A percentile compares a stretch with the other conserved stretches of the same genome.
phyloP scores from a whole-genome alignment of 2,113 vertebrate species.

The cat (Felis catus) region DNA sequence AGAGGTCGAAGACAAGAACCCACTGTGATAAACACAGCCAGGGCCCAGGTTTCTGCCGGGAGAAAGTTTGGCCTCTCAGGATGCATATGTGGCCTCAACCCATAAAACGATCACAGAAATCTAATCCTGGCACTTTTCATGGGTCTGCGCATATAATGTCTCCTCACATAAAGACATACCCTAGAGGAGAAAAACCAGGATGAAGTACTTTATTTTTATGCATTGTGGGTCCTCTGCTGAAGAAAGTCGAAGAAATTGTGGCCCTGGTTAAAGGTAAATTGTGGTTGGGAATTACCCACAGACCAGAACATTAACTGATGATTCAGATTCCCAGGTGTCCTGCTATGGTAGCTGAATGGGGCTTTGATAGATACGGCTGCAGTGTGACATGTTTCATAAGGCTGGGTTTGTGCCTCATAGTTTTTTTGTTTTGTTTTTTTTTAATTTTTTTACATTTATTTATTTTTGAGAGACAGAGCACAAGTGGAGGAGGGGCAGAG shows the following conservation, averaged over 20 bases:
- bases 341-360: constrained; percentile 21
- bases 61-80: constrained; percentile 7
- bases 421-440: too few relatives aligned
- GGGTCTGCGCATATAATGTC: constrained; percentile 74
- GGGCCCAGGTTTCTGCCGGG: neutral
- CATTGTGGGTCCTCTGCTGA: constrained; percentile 68
- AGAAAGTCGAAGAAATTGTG: constrained; percentile 76
- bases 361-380: neutral
- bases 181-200: constrained; percentile 74
- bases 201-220: constrained; percentile 82
- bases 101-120: constrained; percentile 76
- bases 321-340: constrained; percentile 62
- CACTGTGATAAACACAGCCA: neutral
- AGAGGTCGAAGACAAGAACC: neutral
- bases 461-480: too few relatives aligned
- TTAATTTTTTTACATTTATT: too few relatives aligned
- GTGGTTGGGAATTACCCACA: constrained; percentile 74
- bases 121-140: constrained; percentile 78
- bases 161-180: constrained; percentile 76
- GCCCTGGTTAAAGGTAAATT: constrained; percentile 79
- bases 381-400: neutral
- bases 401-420: neutral
- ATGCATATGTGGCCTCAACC: constrained; percentile 63
- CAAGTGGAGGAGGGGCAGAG: too few relatives aligned
- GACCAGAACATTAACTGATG: constrained; percentile 62